Evolutionary conservation across 2,888 invertebrate species (phyloP), one percentile per base, ranked within the genome.

Genomic region (Zygogramma bicolorata): DNA sequence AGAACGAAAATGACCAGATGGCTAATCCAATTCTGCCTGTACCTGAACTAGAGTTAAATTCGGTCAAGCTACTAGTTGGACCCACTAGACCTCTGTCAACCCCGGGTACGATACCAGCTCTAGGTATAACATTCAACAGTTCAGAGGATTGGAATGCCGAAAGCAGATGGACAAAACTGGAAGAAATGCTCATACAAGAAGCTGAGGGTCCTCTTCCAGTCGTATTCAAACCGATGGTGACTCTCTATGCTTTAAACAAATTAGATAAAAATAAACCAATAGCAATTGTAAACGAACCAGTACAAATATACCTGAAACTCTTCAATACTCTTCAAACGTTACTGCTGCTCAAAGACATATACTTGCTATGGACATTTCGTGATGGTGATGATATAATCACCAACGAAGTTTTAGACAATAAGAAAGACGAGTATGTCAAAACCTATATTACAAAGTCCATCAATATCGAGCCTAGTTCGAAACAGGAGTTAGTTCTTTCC

Each of bases 201-300:
- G 92, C 91, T 2, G 91, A 91, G 70, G 93, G 93, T 61, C 88
- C 90, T 2, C 88, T 92, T 22, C 92, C 93, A 4, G 91, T 94
- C 88, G 91, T 94, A 75, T 95, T 95, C 85, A 94, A 93, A 82
- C 95, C 96, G 0, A 91, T 93, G 1, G 88, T 93, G 29, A 93
- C 93, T 76, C 88, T 96, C 65, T 94, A 94, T 83, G 93, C 92
- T 0, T 89, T 90, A 76, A 89, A 89, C 69, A 92, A 92, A 69
- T 92, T 93, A 75, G 92, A 92, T 77, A 88, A 87, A 59, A 87
- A 88, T 61, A 91, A 90, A 81, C 94, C 96, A 1, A 87, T 93
- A 22, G 93, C 93, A 8, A 92, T 95, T 60, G 90, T 94, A 79
- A 93, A 93, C 85, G 97, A 97, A 85, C 94, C 94, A 0, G 92